These are phyloP conservation scores for Nasonia giraulti DNA, from an alignment of 1,140 invertebrate genomes.

Conservation along the genomic window DNA sequence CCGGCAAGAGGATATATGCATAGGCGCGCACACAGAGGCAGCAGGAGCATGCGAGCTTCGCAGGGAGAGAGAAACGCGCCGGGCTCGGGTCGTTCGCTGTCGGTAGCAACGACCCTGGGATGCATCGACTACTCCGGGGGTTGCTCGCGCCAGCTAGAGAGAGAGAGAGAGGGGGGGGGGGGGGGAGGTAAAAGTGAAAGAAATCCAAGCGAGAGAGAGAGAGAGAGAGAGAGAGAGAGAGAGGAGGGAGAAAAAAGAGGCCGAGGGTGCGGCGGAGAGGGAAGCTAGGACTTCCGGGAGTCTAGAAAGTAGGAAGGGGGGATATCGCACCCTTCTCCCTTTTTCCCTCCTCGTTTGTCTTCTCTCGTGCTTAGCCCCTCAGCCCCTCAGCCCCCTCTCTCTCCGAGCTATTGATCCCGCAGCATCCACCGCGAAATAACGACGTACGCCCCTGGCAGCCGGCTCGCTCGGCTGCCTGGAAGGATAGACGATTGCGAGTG, in stretches of 20 bases:
- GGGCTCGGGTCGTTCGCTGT: conserved; percentile 73
- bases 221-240: conserved; percentile 22
- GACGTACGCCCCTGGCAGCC: conserved; percentile 65
- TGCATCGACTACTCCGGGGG: conserved; percentile 73
- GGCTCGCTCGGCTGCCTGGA: conserved; percentile 30
- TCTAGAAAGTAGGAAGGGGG: conserved; percentile 18
- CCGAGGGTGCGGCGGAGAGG: conserved; percentile 47
- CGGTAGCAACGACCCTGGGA: conserved; percentile 75
- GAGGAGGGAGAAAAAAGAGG: conserved; percentile 42
- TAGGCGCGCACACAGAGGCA: neutral
- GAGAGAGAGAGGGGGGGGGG: too few relatives aligned
- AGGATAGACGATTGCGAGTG: conserved; percentile 35
- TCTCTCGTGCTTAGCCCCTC: conserved; percentile 54
- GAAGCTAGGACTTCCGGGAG: conserved; percentile 55
- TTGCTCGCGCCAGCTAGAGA: conserved; percentile 61
- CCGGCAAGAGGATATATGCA: neutral
- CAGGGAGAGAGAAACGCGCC: conserved; percentile 57
- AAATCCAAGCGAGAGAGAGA: too few relatives aligned
- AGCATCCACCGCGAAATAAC: conserved; percentile 75
- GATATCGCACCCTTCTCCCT: conserved; percentile 61
- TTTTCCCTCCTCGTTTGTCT: conserved; percentile 40
- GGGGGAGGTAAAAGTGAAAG: too few relatives aligned
- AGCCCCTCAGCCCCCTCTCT: conserved; percentile 53
- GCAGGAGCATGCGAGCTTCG: neutral
- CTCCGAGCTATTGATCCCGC: conserved; percentile 74